These are phyloP conservation scores for Babylonia areolata DNA, from an alignment of 1,140 invertebrate species.

Conservation along the genomic window DNA sequence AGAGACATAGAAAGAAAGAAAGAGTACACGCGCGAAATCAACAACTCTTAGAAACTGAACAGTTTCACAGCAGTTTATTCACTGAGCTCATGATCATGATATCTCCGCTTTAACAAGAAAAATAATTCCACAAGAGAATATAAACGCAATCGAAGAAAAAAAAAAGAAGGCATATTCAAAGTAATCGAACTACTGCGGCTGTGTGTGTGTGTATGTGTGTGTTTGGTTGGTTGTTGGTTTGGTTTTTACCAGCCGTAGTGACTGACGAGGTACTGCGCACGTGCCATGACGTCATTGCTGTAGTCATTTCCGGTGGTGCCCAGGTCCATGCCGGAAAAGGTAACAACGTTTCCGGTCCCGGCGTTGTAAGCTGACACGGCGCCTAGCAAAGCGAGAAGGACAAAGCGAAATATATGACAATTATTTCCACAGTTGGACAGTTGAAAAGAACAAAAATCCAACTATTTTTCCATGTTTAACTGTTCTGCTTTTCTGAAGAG, in stretches of 20 bases:
- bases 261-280: conserved; percentile 43
- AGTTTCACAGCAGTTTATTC: too few species aligned
- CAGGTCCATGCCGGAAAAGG: conserved; percentile 45
- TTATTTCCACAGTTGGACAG: too few species aligned
- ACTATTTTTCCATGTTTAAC: too few species aligned
- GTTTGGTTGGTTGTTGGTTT: too few species aligned
- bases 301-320: conserved; percentile 57
- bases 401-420: neutral
- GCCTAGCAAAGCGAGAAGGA: neutral
- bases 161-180: neutral
- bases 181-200: neutral
- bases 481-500: too few species aligned
- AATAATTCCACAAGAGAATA: neutral
- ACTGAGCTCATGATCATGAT: too few species aligned
- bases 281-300: conserved; percentile 61
- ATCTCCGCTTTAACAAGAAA: too few species aligned
- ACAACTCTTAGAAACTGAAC: too few species aligned
- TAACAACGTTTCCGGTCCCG: conserved; percentile 14
- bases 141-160: too few species aligned
- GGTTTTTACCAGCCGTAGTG: conserved; percentile 21
- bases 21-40: too few species aligned
- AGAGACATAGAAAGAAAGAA: too few species aligned
- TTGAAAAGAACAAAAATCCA: too few species aligned
- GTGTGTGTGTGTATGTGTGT: neutral
- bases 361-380: conserved; percentile 4